These are phyloP conservation scores for Lamellibrachia luymesi DNA, from an alignment of 1,140 invertebrate species.

Conservation along the genomic window DNA sequence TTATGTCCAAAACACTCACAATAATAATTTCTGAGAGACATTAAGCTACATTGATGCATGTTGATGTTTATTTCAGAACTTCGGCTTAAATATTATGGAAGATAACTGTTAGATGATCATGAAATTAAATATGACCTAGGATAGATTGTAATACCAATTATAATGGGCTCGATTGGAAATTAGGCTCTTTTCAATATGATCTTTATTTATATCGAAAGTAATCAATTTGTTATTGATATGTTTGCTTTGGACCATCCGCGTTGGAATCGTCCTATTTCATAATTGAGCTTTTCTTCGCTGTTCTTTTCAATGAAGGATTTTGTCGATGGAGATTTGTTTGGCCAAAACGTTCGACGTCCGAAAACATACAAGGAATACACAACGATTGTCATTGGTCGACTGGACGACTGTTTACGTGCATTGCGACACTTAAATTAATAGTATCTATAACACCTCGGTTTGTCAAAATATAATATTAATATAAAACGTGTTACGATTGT, in stretches of 20 bases:
- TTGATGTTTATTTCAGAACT: not conserved
- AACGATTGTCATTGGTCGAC: too few relatives aligned
- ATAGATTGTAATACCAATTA: not conserved
- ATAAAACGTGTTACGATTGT: too few relatives aligned
- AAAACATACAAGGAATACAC: not conserved
- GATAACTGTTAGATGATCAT: not conserved
- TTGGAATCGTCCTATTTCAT: too few relatives aligned
- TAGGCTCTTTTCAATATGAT: not conserved
- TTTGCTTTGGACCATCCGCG: too few relatives aligned
- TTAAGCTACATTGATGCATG: not conserved
- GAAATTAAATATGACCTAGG: not conserved
- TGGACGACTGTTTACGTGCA: too few relatives aligned
- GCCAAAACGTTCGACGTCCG: not conserved
- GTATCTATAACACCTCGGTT: too few relatives aligned
- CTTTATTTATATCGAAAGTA: not conserved
- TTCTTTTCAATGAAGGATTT: not conserved
- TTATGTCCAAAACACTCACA: not conserved
- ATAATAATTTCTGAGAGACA: not conserved
- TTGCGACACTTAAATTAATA: too few relatives aligned
- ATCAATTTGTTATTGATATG: too few relatives aligned
- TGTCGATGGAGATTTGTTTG: not conserved
- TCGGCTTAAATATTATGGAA: not conserved
- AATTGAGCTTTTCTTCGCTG: too few relatives aligned
- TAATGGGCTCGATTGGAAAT: not conserved
- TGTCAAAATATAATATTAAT: too few relatives aligned